These are phyloP conservation scores for Mesopsocus fuscifrons DNA, from an alignment of 2,888 invertebrate species.

Conservation along the genomic window DNA sequence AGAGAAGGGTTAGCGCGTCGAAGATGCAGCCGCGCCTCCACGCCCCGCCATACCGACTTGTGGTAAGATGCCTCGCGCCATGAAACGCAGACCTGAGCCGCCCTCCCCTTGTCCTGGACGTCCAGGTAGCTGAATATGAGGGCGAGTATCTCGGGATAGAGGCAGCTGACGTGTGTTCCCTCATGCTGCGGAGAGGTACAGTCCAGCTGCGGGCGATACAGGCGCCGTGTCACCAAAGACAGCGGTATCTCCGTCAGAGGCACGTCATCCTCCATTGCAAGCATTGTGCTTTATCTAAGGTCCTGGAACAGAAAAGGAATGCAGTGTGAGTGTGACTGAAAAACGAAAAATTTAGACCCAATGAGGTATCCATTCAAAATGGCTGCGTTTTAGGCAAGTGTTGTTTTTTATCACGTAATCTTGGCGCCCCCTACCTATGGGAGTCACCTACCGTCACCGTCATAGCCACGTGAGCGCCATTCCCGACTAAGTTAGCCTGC, in stretches of 20 bases:
- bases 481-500: too few species aligned
- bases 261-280: conserved; percentile 3
- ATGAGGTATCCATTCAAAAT: too few species aligned
- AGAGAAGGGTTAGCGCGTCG: conserved; percentile 64
- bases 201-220: conserved; percentile 4
- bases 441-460: too few species aligned
- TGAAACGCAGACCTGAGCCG: conserved; percentile 70
- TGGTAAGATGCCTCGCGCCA: conserved; percentile 90
- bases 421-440: too few species aligned
- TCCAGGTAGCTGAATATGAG: conserved; percentile 81
- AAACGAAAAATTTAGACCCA: too few species aligned
- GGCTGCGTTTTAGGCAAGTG: too few species aligned
- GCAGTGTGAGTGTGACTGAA: too few species aligned
- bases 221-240: conserved; percentile 6
- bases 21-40: conserved; percentile 78
- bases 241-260: conserved; percentile 6
- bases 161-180: conserved; percentile 61
- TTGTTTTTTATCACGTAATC: too few species aligned
- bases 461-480: too few species aligned
- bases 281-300: too few species aligned
- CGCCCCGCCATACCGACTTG: conserved; percentile 84
- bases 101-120: conserved; percentile 73
- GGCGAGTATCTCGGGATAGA: conserved; percentile 83
- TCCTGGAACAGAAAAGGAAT: too few species aligned
- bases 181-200: conserved; percentile 28